These are phyloP conservation scores for Phenacoccus solenopsis DNA, from an alignment of 1,140 invertebrate species.

Conservation along the genomic window DNA sequence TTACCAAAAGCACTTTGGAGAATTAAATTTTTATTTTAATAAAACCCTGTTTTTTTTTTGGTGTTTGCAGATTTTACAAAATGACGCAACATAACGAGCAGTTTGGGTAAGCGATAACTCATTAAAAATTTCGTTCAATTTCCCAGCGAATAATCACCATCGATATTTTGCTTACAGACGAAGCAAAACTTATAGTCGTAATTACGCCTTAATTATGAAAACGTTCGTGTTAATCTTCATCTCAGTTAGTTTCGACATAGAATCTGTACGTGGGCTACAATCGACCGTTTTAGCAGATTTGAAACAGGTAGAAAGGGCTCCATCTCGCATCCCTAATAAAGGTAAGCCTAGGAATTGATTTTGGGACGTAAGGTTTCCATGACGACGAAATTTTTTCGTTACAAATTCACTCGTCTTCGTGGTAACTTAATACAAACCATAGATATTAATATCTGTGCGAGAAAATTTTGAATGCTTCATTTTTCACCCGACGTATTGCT, in stretches of 20 bases:
- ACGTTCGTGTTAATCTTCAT: neutral
- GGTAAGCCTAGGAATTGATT: conserved; percentile 1
- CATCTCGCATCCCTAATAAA: neutral
- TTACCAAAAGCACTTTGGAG: too few species aligned
- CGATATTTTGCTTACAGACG: neutral
- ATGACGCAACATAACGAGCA: neutral
- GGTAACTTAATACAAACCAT: neutral
- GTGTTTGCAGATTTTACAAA: neutral
- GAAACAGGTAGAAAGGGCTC: neutral
- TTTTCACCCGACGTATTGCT: too few species aligned
- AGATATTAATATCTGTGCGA: neutral
- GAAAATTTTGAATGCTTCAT: too few species aligned
- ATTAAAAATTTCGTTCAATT: too few species aligned
- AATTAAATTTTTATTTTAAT: too few species aligned
- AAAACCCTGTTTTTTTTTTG: too few species aligned
- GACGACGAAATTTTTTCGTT: neutral
- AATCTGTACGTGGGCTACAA: neutral
- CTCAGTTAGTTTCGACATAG: neutral
- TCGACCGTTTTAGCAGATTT: conserved; percentile 12
- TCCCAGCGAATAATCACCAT: too few species aligned
- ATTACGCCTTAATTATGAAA: neutral
- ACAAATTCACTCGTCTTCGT: neutral
- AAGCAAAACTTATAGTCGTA: neutral
- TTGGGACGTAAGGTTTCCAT: neutral
- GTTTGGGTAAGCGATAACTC: neutral